These are phyloP conservation scores for Drosophila arizonae DNA, from an alignment of 1,140 invertebrate genomes.

Conservation along the genomic window DNA sequence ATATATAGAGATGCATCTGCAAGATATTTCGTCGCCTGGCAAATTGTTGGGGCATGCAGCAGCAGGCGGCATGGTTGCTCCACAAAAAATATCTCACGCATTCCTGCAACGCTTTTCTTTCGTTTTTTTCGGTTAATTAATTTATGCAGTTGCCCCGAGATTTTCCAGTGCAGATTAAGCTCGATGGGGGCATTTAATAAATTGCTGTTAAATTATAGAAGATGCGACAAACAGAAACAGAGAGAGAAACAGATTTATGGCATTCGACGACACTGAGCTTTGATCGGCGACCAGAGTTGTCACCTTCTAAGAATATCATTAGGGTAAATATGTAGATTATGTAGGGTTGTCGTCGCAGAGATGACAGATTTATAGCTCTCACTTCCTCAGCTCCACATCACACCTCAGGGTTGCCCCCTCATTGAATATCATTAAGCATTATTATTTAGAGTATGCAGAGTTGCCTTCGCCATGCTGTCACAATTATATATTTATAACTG, in stretches of 20 bases:
- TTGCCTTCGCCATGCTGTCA: constrained; percentile 4
- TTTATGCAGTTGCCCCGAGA: constrained; percentile 69
- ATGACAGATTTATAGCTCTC: too few species aligned
- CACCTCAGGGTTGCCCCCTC: constrained; percentile 3
- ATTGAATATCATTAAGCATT: constrained; percentile 42
- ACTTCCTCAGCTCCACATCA: too few species aligned
- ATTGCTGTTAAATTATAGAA: constrained; percentile 71
- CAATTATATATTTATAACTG: too few species aligned
- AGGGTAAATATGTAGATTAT: not conserved
- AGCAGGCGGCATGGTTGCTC: constrained; percentile 13
- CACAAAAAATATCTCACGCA: constrained; percentile 59
- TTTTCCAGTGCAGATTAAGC: constrained; percentile 68
- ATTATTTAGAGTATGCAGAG: constrained; percentile 25
- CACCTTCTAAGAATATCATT: not conserved
- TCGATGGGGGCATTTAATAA: constrained; percentile 68
- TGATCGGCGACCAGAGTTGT: constrained; percentile 19
- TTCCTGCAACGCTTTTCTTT: constrained; percentile 40
- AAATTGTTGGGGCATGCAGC: constrained; percentile 40
- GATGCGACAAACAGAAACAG: constrained; percentile 29
- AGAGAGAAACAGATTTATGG: constrained; percentile 29
- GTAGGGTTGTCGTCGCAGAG: not conserved
- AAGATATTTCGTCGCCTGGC: constrained; percentile 38
- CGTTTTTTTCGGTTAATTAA: constrained; percentile 51
- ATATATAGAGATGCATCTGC: constrained; percentile 31
- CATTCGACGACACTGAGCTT: not conserved